phyloP scores from a whole-genome alignment of 2,888 invertebrate genomes.

The Kuschelorhynchus macadamiae region DNA sequence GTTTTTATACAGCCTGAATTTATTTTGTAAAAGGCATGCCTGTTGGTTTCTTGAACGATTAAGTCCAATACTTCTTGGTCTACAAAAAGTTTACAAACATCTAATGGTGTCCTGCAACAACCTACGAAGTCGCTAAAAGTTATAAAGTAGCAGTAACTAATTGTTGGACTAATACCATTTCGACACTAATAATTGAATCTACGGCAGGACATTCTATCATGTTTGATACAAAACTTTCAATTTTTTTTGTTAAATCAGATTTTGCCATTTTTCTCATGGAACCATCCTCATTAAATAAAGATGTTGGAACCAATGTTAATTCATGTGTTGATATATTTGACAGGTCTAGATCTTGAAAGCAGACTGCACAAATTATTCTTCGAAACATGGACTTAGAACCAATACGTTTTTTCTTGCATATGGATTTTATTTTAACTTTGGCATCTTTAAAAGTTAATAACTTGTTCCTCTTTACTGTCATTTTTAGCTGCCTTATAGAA shows the following conservation, averaged over 20 bases:
- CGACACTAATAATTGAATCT: slow-evolving; percentile 12
- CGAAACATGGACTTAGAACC: too few species aligned
- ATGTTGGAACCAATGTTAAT: slow-evolving; percentile 17
- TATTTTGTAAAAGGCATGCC: slow-evolving; percentile 11
- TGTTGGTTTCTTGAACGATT: neutral
- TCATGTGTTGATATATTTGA: neutral
- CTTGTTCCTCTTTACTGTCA: neutral
- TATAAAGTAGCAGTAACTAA: slow-evolving; percentile 4
- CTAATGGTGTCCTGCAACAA: too few species aligned
- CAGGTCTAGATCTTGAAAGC: slow-evolving; percentile 1
- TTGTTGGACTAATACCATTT: slow-evolving; percentile 7
- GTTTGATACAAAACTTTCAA: slow-evolving; percentile 3
- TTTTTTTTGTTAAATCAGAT: slow-evolving; percentile 5
- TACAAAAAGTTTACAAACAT: too few species aligned
- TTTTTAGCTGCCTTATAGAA: neutral
- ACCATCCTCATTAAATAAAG: slow-evolving; percentile 46
- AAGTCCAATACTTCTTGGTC: too few species aligned
- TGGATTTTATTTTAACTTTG: too few species aligned
- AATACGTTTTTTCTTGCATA: too few species aligned
- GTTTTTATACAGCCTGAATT: slow-evolving; percentile 4
- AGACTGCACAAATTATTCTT: slow-evolving; percentile 2
- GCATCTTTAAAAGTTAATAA: too few species aligned
- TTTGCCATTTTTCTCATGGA: slow-evolving; percentile 41
- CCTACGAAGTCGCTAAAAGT: slow-evolving; percentile 16
- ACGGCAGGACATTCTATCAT: slow-evolving; percentile 2